Evolutionary conservation across 2,797 vertebrate genomes (phyloP), one percentile per base, ranked within the genome.

Genomic region (Semotilus atromaculatus): DNA sequence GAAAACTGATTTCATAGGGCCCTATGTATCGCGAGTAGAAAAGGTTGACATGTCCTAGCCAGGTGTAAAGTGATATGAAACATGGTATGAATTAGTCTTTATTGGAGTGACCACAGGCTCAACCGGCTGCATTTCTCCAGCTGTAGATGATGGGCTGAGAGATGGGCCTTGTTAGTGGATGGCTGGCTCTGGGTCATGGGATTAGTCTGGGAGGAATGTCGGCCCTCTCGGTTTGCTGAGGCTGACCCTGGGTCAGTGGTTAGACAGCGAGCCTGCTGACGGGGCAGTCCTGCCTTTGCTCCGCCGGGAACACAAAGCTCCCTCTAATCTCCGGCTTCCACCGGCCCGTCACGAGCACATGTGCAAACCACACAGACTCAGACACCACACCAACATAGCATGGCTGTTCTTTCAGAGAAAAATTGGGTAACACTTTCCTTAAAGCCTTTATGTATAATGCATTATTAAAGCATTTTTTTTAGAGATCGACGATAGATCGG

Each of bases 241-340:
- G 75, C 58, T 73, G 80, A 79, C 75, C 71, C 68, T 13, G 36
- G 77, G 70, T 67, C 72, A 76, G 74, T 43, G 83, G 66, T 81
- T 70, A 77, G 77, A 78, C 73, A 36, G 68, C 64, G 29, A 38
- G 76, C 80, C 82, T 90, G 86, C 89, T 89, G 88, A 90, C 85
- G 0, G 34, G 84, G 89, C 89, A 84, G 77, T 78, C 78, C 80
- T 73, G 66, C 80, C 76, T 53, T 38, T 5, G 62, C 77, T 75
- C 62, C 74, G 23, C 21, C 77, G 45, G 84, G 83, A 45, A 87
- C 81, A 81, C 72, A 85, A 88, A 87, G 86, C 84, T 74, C 48
- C 38, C 51, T 64, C 45, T 90, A 87, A 90, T 90, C 87, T 86
- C 86, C 84, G 1, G 80, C 80, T 87, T 85, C 82, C 83, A 87